These are phyloP conservation scores for Diaprepes abbreviatus DNA, from an alignment of 2,888 invertebrate genomes.

Conservation along the genomic window DNA sequence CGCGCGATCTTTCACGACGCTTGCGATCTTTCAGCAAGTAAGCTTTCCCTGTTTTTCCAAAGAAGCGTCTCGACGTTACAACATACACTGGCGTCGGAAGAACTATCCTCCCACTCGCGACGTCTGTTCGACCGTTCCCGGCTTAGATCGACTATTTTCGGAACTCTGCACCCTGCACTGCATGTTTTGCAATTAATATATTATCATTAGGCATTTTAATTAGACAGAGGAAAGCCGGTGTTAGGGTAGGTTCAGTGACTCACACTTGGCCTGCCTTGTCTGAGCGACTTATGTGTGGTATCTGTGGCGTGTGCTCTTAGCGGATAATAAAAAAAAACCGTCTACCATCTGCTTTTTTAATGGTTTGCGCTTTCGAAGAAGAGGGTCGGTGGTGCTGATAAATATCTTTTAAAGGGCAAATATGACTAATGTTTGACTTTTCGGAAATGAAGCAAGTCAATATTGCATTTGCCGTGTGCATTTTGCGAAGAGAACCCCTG, in stretches of 20 bases:
- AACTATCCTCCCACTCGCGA: conserved; percentile 54
- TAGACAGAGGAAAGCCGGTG: conserved; percentile 61
- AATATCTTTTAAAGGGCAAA: conserved; percentile 21
- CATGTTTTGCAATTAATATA: conserved; percentile 67
- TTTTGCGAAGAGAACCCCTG: background rate
- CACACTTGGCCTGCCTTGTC: conserved; percentile 43
- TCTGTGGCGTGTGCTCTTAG: conserved; percentile 26
- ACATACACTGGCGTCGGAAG: conserved; percentile 55
- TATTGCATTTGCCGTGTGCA: conserved; percentile 9
- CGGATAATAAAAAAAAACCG: conserved; percentile 18
- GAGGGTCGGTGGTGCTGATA: conserved; percentile 10
- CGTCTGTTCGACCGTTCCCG: conserved; percentile 56
- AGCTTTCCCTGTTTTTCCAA: conserved; percentile 49
- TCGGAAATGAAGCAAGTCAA: background rate
- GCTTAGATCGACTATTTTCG: conserved; percentile 58
- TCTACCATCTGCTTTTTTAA: conserved; percentile 38
- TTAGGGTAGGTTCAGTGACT: conserved; percentile 60
- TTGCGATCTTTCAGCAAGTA: conserved; percentile 15
- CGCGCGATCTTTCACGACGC: conserved; percentile 33
- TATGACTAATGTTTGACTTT: conserved; percentile 14
- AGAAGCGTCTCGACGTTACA: conserved; percentile 56
- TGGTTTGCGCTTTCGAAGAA: conserved; percentile 18
- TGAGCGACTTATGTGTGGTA: conserved; percentile 25
- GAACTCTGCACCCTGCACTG: conserved; percentile 63
- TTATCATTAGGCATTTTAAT: conserved; percentile 67